These are phyloP conservation scores for Drosophila fulvimacula DNA, from an alignment of 2,888 invertebrate genomes.

Conservation along the genomic window DNA sequence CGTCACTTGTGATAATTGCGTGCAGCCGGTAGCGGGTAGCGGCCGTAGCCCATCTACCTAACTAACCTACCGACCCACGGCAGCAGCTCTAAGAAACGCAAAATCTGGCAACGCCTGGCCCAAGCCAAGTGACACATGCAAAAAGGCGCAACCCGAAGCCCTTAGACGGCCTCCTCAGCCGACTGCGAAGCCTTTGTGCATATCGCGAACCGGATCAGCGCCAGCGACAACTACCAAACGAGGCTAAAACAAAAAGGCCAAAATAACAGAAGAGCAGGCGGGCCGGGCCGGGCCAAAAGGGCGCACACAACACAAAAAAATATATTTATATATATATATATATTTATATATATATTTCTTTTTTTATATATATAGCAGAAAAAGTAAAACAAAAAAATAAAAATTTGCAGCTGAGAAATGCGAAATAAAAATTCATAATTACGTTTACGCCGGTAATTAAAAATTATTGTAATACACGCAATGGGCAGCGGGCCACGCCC, in stretches of 20 bases:
- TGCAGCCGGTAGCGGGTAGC: conserved; percentile 61
- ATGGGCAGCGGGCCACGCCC: conserved; percentile 63
- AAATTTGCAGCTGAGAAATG: conserved; percentile 45
- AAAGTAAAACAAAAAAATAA: conserved; percentile 22
- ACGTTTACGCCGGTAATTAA: conserved; percentile 85
- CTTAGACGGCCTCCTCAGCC: conserved; percentile 50
- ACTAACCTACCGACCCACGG: neutral
- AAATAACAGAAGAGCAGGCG: conserved; percentile 17
- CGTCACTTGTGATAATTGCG: conserved; percentile 81
- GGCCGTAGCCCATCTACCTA: neutral
- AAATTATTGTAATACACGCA: conserved; percentile 85
- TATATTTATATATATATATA: neutral
- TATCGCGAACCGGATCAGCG: conserved; percentile 77
- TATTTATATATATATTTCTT: neutral
- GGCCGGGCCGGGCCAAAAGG: neutral
- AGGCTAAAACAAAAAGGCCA: conserved; percentile 49
- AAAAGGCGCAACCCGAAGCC: conserved; percentile 50
- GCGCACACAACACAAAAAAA: conserved; percentile 10
- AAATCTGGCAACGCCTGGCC: conserved; percentile 59
- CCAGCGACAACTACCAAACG: conserved; percentile 61
- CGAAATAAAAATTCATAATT: conserved; percentile 85
- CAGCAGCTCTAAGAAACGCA: conserved; percentile 67
- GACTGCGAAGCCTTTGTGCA: conserved; percentile 75
- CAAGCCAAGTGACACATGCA: conserved; percentile 52
- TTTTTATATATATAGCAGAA: neutral